Base-by-base conservation (phyloP, 2,113 vertebrate genomes). In the Pachycephala philippinensis region DNA sequence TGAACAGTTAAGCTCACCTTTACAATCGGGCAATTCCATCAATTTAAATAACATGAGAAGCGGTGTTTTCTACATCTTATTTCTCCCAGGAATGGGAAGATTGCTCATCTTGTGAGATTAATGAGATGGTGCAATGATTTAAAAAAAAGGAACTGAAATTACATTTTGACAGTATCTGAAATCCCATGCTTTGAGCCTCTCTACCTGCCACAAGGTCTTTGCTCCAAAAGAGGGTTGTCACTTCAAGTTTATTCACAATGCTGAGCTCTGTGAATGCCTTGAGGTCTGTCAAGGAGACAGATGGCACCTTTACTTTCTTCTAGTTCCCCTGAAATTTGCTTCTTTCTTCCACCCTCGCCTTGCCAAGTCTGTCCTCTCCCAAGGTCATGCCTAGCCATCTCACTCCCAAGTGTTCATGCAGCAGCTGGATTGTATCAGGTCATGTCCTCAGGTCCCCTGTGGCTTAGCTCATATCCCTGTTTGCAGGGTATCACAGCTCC, bases 161-260 rank as follows among this genome's bases (percentile, higher is more conserved):
- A 8, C 1, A 0, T 21, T 71, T 45, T 37, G 37, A 21, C 1
- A 2, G 5, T 84, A 17, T 57, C 22, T 83, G 71, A 79, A 90
- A 76, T 33, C 8, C 28, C 1, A 0, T 76, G 33, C 15, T 60
- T 92, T 21, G 22, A 61, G 65, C 6, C 3, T 71, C 20, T 63
- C 44, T 45, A 47, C 14, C 4, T 28, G 28, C 30, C 50, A 14
- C 47, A 49, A 70, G 19, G 33, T 28, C 54, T 60, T 76, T 65
- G 19, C 61, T 84, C 31, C 53, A 60, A 42, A 82, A 39, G 15
- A 71, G 9, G 18, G 12, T 31, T 86, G 19, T 52, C 66, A 20
- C 39, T 75, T 39, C 8, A 21, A 26, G 27, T 66, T 89, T 59
- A 35, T 70, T 81, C 54, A 54, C 39, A 59, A 31, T 35, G 26